These are phyloP conservation scores for Siniperca chuatsi DNA, from an alignment of 2,113 vertebrate genomes.

Conservation along the genomic window DNA sequence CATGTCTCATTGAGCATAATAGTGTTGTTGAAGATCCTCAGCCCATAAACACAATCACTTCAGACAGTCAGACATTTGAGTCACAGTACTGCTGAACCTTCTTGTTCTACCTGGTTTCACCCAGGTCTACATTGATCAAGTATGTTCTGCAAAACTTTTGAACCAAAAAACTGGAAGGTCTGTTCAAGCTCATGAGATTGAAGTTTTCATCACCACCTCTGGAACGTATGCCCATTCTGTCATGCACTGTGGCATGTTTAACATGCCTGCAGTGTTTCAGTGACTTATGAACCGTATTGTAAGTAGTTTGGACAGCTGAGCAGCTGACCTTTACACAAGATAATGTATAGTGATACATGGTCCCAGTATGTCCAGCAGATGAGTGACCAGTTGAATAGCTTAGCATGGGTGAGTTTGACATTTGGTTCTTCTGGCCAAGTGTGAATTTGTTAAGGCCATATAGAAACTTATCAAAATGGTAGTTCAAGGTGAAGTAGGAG, in stretches of 20 bases:
- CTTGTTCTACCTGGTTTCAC: neutral
- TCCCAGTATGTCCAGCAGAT: neutral
- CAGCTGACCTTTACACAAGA: slow-evolving; percentile 23
- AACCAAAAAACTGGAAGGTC: neutral
- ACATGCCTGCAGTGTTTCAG: slow-evolving; percentile 5
- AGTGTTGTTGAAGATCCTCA: neutral
- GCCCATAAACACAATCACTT: neutral
- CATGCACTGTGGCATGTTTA: neutral
- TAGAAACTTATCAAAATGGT: neutral
- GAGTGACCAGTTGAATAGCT: neutral
- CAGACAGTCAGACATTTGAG: neutral
- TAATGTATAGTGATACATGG: slow-evolving; percentile 28
- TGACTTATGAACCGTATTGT: neutral
- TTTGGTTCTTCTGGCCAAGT: neutral
- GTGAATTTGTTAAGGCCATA: neutral
- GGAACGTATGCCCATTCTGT: neutral
- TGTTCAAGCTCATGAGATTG: neutral
- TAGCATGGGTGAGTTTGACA: neutral
- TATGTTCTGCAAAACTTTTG: neutral
- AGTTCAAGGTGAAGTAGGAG: neutral
- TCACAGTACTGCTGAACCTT: neutral
- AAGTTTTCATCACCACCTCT: neutral
- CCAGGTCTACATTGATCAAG: neutral
- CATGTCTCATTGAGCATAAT: neutral
- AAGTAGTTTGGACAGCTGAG: neutral